phyloP scores from a whole-genome alignment of 2,888 invertebrate species.

The Unio pictorum region DNA sequence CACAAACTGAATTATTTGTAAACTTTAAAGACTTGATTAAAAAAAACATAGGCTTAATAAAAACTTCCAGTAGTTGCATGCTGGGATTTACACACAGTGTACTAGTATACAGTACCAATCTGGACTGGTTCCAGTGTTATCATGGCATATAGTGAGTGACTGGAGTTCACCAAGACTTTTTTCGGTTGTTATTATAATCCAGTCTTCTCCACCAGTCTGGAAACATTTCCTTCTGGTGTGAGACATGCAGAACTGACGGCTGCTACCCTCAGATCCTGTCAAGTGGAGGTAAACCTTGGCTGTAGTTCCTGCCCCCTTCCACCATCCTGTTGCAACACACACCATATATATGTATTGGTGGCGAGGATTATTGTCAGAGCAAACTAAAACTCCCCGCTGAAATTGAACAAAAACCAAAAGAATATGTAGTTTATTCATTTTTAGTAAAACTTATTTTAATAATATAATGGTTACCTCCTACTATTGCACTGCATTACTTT shows the following conservation, averaged over 20 bases:
- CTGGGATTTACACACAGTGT: too few species aligned
- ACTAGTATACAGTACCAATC: slow-evolving; percentile 38
- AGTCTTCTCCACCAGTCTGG: slow-evolving; percentile 46
- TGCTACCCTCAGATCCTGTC: slow-evolving; percentile 13
- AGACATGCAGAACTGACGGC: slow-evolving; percentile 17
- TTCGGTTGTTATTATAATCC: slow-evolving; percentile 50
- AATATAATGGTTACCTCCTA: too few species aligned
- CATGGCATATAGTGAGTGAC: slow-evolving; percentile 50
- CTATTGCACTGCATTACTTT: too few species aligned
- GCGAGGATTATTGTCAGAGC: slow-evolving; percentile 35
- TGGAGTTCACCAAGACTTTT: slow-evolving; percentile 38
- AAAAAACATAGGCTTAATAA: too few species aligned
- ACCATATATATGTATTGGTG: slow-evolving; percentile 43
- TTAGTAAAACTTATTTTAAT: too few species aligned
- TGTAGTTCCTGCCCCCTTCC: slow-evolving; percentile 42
- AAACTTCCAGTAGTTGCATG: too few species aligned
- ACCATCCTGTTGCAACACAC: slow-evolving; percentile 48
- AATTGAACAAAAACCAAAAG: not conserved
- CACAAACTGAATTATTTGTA: too few species aligned
- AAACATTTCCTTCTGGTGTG: slow-evolving; percentile 24
- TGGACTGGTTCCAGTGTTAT: slow-evolving; percentile 45
- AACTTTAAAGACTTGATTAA: too few species aligned
- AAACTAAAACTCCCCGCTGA: slow-evolving; percentile 35
- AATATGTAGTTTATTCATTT: too few species aligned
- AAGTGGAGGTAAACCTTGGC: slow-evolving; percentile 46